Evolutionary conservation across 2,113 vertebrate genomes (phyloP).

Genomic region (Camelus bactrianus): DNA sequence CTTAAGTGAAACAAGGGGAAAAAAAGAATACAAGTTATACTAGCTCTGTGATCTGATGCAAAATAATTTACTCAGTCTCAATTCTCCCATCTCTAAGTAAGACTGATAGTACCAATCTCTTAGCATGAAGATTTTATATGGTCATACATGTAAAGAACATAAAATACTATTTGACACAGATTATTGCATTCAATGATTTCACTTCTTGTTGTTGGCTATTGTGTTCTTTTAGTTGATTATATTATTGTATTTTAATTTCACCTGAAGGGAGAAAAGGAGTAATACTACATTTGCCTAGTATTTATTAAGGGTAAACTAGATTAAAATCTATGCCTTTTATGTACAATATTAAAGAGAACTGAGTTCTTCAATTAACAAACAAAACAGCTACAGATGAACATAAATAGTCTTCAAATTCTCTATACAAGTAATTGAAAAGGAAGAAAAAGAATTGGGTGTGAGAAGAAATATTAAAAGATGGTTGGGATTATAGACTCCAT

Average conservation of each 20-base stretch:
- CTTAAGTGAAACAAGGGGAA: not conserved
- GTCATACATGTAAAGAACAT: not conserved
- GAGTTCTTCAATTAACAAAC: not conserved
- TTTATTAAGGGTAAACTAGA: slow-evolving; percentile 21
- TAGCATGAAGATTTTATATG: not conserved
- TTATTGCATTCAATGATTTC: not conserved
- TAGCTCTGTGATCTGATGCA: not conserved
- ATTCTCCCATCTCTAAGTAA: not conserved
- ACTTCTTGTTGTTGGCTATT: not conserved
- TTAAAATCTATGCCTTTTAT: not conserved
- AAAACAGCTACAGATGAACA: not conserved
- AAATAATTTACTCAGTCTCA: not conserved
- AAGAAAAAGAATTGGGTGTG: not conserved
- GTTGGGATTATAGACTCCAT: not conserved
- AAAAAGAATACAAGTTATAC: not conserved
- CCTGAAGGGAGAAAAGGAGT: not conserved
- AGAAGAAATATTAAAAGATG: not conserved
- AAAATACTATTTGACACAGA: not conserved
- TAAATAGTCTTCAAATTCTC: not conserved
- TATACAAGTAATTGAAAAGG: not conserved
- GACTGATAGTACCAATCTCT: not conserved
- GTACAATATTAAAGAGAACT: not conserved
- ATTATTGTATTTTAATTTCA: not conserved
- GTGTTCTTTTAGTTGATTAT: not conserved
- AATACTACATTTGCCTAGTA: not conserved